Percentiles rank a stretch among this genome's conserved stretches.
Evolutionary conservation across 2,797 vertebrate species (phyloP).

Genomic region (Malacoctenus gilli): DNA sequence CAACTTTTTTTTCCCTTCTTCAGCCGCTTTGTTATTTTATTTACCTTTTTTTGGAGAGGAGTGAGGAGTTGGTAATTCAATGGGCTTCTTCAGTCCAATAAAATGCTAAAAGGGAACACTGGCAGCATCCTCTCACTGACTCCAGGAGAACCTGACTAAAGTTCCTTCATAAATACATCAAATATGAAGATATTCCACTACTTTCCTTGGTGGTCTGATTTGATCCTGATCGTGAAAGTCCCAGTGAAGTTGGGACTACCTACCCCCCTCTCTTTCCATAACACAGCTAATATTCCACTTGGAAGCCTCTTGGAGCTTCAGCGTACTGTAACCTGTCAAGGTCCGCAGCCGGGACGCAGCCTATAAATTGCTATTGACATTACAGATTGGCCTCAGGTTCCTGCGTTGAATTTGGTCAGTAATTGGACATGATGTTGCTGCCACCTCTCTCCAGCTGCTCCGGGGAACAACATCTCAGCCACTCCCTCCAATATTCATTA

Average conservation of each 20-base stretch:
- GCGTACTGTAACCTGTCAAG: conserved; percentile 12
- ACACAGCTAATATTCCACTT: conserved; percentile 21
- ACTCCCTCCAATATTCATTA: conserved; percentile 69
- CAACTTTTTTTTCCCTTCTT: neutral
- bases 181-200: too few relatives aligned
- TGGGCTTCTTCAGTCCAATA: neutral
- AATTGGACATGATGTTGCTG: conserved; percentile 62
- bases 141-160: too few relatives aligned
- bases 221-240: too few relatives aligned
- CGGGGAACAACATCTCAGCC: conserved; percentile 55
- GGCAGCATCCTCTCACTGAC: conserved; percentile 18
- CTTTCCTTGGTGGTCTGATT: conserved; percentile 13
- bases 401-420: conserved; percentile 46
- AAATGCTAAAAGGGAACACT: conserved; percentile 5
- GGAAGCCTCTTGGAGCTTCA: conserved; percentile 19
- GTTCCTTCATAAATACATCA: too few relatives aligned
- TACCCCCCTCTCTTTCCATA: too few relatives aligned
- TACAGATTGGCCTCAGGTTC: conserved; percentile 42
- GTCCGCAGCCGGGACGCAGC: conserved; percentile 12
- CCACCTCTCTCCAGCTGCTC: conserved; percentile 52
- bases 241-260: conserved; percentile 1
- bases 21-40: conserved; percentile 20
- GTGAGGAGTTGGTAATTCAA: neutral
- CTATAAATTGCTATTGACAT: conserved; percentile 48
- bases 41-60: neutral